Conservation (phyloP, 2,797 vertebrate genomes). For the Brachyrhaphis roseni region DNA sequence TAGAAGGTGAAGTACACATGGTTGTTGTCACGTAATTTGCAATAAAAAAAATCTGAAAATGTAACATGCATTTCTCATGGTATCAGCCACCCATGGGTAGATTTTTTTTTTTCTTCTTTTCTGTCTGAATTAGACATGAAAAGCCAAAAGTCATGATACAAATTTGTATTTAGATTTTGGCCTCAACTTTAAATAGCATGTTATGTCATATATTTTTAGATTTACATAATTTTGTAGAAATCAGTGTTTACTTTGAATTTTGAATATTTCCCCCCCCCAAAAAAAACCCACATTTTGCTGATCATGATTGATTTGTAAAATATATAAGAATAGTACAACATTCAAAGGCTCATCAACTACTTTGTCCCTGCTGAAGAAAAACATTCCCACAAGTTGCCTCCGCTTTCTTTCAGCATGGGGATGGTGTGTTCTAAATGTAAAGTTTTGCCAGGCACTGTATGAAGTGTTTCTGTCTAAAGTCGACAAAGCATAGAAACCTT, state of each 20-base stretch:
- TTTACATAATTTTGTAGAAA: not conserved
- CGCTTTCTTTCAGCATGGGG: not conserved
- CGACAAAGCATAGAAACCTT: slow-evolving; percentile 36
- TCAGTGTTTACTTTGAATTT: not conserved
- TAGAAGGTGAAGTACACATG: not conserved
- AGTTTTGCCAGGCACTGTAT: not conserved
- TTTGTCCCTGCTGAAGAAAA: not conserved
- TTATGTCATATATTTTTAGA: not conserved
- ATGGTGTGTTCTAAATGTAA: not conserved
- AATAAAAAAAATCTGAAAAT: not conserved
- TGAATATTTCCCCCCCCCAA: too few relatives aligned
- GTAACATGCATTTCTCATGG: not conserved
- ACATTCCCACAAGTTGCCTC: not conserved
- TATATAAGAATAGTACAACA: not conserved
- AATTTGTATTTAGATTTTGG: not conserved
- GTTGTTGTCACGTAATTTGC: not conserved
- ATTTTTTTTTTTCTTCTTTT: not conserved
- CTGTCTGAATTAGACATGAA: not conserved
- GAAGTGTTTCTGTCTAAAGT: slow-evolving; percentile 35
- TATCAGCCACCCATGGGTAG: not conserved
- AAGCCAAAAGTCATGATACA: not conserved
- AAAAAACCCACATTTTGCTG: too few relatives aligned
- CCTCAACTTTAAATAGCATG: not conserved
- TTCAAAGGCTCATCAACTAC: not conserved
- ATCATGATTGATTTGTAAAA: not conserved